A percentile compares a stretch with the other conserved stretches of the same genome.
These are phyloP conservation scores for Solenopsis fugax DNA, from an alignment of 1,140 invertebrate genomes.

Conservation along the genomic window DNA sequence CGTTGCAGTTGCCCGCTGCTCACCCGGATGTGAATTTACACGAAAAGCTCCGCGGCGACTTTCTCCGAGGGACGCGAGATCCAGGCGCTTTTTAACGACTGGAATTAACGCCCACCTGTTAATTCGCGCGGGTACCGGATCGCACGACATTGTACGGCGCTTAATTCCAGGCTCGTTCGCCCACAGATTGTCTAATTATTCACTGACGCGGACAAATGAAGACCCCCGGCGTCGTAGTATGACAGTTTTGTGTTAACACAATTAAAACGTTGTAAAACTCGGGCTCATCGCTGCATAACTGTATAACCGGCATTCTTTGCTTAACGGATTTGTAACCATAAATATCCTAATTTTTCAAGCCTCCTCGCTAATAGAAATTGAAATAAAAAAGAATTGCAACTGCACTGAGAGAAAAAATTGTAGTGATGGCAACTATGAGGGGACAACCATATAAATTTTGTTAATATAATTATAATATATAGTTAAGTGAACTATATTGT, in stretches of 20 bases:
- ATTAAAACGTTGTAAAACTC: conserved; percentile 54
- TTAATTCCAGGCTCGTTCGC: conserved; percentile 41
- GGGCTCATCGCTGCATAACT: neutral
- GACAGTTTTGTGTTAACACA: conserved; percentile 64
- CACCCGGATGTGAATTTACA: conserved; percentile 67
- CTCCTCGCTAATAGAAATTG: neutral
- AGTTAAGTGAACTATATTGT: too few species aligned
- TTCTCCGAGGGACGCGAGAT: conserved; percentile 35
- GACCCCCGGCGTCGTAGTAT: conserved; percentile 28
- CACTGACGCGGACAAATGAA: conserved; percentile 41
- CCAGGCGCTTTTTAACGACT: conserved; percentile 34
- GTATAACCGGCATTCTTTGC: conserved; percentile 17
- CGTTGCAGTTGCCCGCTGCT: conserved; percentile 41
- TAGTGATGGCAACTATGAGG: too few species aligned
- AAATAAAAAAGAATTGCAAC: neutral
- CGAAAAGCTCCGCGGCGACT: conserved; percentile 67
- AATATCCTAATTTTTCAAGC: neutral
- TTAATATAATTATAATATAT: too few species aligned
- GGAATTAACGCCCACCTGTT: conserved; percentile 52
- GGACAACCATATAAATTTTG: too few species aligned
- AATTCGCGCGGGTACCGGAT: conserved; percentile 16
- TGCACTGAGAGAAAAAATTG: too few species aligned
- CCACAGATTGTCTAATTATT: conserved; percentile 59
- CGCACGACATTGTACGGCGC: conserved; percentile 11
- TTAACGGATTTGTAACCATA: neutral